A percentile compares a stretch with the other conserved stretches of the same genome.
phyloP scores from a whole-genome alignment of 2,888 invertebrate genomes.

The Acanthosepion esculentum region DNA sequence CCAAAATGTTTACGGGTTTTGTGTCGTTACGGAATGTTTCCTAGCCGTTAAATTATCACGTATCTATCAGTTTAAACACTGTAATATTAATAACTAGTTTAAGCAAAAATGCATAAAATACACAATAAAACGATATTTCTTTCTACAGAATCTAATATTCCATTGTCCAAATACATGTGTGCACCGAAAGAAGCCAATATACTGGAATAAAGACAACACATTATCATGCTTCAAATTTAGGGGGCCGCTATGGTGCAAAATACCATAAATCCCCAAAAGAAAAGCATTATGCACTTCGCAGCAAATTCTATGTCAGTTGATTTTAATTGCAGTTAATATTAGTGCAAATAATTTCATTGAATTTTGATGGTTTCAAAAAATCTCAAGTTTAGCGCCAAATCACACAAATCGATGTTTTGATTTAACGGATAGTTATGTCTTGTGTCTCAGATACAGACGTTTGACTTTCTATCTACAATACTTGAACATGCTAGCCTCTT shows the following conservation, averaged over 20 bases:
- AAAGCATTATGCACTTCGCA: not conserved
- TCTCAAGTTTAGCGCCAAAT: not conserved
- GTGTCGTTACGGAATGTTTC: too few relatives aligned
- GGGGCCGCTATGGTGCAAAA: not conserved
- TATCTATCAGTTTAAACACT: too few relatives aligned
- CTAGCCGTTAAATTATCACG: too few relatives aligned
- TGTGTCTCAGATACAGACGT: not conserved
- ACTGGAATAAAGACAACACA: not conserved
- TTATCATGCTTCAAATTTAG: not conserved
- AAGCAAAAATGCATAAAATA: too few relatives aligned
- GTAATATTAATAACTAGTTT: too few relatives aligned
- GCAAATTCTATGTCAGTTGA: not conserved
- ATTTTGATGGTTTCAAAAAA: not conserved
- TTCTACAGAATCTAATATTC: too few relatives aligned
- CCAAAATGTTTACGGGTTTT: not conserved
- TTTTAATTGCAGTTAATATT: not conserved
- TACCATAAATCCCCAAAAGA: not conserved
- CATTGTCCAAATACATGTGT: not conserved
- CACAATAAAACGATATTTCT: too few relatives aligned
- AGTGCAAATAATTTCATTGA: not conserved
- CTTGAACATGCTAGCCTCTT: not conserved
- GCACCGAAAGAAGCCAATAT: not conserved
- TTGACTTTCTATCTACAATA: not conserved
- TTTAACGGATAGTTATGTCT: not conserved
- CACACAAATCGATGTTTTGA: not conserved